These are phyloP conservation scores for Hypsopygia costalis DNA, from an alignment of 2,888 invertebrate genomes.

Conservation along the genomic window DNA sequence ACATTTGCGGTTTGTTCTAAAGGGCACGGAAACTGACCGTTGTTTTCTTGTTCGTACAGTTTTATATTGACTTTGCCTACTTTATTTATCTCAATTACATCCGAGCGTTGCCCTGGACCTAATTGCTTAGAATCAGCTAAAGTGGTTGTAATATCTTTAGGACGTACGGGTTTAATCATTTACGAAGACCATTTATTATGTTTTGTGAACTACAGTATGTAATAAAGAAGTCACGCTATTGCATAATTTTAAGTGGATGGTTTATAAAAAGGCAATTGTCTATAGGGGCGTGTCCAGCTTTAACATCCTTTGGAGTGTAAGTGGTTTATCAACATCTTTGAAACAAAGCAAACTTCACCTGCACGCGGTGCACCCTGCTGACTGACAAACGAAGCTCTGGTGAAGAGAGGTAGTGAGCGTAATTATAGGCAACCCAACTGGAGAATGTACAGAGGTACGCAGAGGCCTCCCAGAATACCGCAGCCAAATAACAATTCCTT, in stretches of 20 bases:
- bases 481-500: too few relatives aligned
- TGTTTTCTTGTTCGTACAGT: constrained; percentile 9
- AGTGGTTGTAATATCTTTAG: constrained; percentile 27
- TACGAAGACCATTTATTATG: not conserved
- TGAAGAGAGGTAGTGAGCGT: too few relatives aligned
- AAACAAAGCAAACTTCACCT: too few relatives aligned
- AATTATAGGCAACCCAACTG: too few relatives aligned
- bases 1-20: constrained; percentile 6
- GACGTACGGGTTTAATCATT: not conserved
- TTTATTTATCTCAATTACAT: constrained; percentile 28
- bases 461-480: too few relatives aligned
- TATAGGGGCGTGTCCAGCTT: too few relatives aligned
- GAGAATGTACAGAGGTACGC: too few relatives aligned
- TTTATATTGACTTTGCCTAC: constrained; percentile 21
- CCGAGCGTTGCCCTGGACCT: constrained; percentile 34
- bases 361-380: too few relatives aligned
- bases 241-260: not conserved
- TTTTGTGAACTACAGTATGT: not conserved
- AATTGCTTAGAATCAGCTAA: constrained; percentile 41
- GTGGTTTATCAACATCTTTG: too few relatives aligned
- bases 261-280: too few relatives aligned
- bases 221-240: not conserved
- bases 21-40: constrained; percentile 9
- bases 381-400: too few relatives aligned
- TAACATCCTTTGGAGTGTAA: too few relatives aligned